These are phyloP conservation scores for Acanthaster planci DNA, from an alignment of 35 echinoderm and acorn worm genomes.

Conservation along the genomic window DNA sequence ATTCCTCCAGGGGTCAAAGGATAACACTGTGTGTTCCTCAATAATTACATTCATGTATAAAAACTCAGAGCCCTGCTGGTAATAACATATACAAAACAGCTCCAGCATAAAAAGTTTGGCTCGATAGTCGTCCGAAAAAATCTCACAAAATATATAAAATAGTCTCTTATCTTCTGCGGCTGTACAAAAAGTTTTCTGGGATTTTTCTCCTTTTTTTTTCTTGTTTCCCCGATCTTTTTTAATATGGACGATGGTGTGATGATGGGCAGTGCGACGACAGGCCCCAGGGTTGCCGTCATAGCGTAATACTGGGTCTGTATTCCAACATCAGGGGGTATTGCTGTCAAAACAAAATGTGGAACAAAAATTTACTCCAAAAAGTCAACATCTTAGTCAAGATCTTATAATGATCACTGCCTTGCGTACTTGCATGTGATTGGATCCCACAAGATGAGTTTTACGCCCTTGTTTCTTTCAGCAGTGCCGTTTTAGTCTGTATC, in stretches of 20 bases:
- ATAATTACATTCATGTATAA: not conserved
- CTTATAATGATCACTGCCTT: too few relatives aligned
- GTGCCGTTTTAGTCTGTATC: too few relatives aligned
- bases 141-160: slow-evolving; percentile 31
- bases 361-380: not conserved
- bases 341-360: slow-evolving; percentile 22
- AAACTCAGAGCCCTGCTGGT: not conserved
- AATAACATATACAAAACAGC: not conserved
- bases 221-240: not conserved
- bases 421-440: too few relatives aligned
- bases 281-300: slow-evolving; percentile 27
- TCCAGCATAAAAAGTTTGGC: not conserved
- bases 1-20: not conserved
- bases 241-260: not conserved
- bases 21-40: not conserved
- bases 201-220: not conserved
- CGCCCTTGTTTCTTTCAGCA: too few relatives aligned
- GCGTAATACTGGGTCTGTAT: slow-evolving; percentile 23
- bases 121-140: not conserved
- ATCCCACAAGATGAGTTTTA: too few relatives aligned
- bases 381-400: too few relatives aligned
- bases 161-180: not conserved
- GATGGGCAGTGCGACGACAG: slow-evolving; percentile 5
- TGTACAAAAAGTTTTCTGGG: not conserved
- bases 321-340: slow-evolving; percentile 44